Evolutionary conservation across 1,140 invertebrate species (phyloP), one percentile per base, ranked within the genome.

Genomic region (Achatina immaculata): DNA sequence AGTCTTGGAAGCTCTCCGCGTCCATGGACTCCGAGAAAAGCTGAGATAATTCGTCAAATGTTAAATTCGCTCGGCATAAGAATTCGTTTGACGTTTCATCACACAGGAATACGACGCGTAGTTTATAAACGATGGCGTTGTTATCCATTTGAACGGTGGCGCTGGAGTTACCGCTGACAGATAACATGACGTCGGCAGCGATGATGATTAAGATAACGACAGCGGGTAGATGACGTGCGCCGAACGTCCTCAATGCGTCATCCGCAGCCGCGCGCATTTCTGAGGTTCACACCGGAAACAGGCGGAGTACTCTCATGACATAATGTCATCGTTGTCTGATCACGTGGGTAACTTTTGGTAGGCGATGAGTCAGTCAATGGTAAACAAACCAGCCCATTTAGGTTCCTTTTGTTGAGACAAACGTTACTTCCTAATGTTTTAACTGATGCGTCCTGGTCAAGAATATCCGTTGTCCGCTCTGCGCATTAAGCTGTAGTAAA

Each of bases 241-340:
- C 21, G 38, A 34, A 45, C 11, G 71, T 73, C 48, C 71, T 42
- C 34, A 73, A 43, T 2, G 28, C 24, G 43, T 73, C 71, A 73
- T 73, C 71, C 71, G 43, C 31, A 48, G 43, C 43, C 40, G 24
- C 43, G 42, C 1, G 43, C 71, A 73, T 73, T 40, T 73, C 71
- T 73, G 69, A 48, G 45, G 43, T 43, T 73, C 43, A 73, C 42
- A 73, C 71, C 31, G 71, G 34, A 31, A 31, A 42, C 9, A 14
- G 28, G 71, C 2, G 4, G 43, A n/a, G 36, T 28, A 0, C 71
- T 3, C 24, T 38, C 68, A 71, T 71, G 36, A 71, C 68, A 43
- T 71, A 71, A n/a, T n/a, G n/a, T 7, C 68, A 71, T 71, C 38
- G 68, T 43, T 71, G 62, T 34, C 36, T 7, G 38, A 71, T 71